Evolutionary conservation across 2,797 vertebrate species (phyloP), one percentile per base, ranked within the genome.

Genomic region (Etheostoma perlongum): DNA sequence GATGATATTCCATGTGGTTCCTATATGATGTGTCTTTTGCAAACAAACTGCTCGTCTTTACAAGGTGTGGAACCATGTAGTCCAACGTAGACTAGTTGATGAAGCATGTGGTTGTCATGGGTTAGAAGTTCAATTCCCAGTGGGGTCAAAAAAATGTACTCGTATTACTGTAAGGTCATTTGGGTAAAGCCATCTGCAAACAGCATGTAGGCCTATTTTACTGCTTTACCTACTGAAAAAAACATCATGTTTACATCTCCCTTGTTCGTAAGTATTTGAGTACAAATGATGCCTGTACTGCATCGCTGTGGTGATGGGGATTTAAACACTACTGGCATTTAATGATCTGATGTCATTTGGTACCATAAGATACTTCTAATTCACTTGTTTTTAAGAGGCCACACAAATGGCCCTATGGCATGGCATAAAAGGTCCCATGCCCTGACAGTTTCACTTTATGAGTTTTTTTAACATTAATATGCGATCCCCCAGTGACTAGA

Each of bases 51-150:
- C 60, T 74, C 75, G 88, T 67, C 70, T 82, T 83, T 83, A 80
- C 70, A 90, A 84, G 72, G 57, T 65, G 54, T 61, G 23, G 60
- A 78, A 59, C 52, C 52, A 67, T 65, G 49, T 66, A 73, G 75
- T 63, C 67, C n/a, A 0, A 40, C 9, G 58, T 2, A 27, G 77
- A 65, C 82, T 47, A 12, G 74, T 46, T 64, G 83, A 82, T 81
- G 51, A 72, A 84, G 78, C 72, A 78, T 76, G 76, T 68, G 84
- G 81, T 60, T 81, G 67, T 65, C 80, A 63, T 16, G 60, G 78
- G 88, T 78, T 79, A 90, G 77, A 54, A 85, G 85, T 89, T 88
- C 83, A 89, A 36, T 30, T 85, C 88, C 68, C 83, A 84, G 79
- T 60, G 67, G 84, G 82, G 78, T 82, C 83, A 77, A 84, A 87